Conservation (phyloP, 2,888 invertebrate genomes). For the Hypsopygia costalis region DNA sequence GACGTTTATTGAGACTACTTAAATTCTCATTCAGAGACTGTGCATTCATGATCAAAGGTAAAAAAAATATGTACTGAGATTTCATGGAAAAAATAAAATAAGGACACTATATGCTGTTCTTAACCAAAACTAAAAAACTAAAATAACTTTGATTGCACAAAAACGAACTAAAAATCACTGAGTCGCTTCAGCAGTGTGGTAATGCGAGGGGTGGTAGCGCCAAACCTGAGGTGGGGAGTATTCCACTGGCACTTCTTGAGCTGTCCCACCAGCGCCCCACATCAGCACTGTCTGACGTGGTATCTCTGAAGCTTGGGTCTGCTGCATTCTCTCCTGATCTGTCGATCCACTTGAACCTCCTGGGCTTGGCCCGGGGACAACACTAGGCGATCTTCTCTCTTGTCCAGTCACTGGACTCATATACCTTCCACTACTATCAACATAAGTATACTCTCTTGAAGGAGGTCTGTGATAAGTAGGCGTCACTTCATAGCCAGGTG, state of each 20-base stretch:
- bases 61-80: too few species aligned
- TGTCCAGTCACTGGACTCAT: constrained; percentile 83
- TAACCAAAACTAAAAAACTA: constrained; percentile 7
- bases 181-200: constrained; percentile 76
- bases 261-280: constrained; percentile 87
- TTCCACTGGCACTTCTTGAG: constrained; percentile 68
- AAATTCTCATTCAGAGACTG: too few species aligned
- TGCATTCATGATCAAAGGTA: too few species aligned
- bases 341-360: constrained; percentile 66
- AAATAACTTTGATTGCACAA: constrained; percentile 14
- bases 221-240: constrained; percentile 77
- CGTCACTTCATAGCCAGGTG: constrained; percentile 79
- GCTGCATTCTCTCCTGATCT: constrained; percentile 64
- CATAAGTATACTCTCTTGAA: constrained; percentile 79
- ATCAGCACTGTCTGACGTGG: constrained; percentile 95
- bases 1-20: too few species aligned
- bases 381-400: constrained; percentile 83
- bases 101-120: neutral
- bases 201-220: constrained; percentile 73
- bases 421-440: constrained; percentile 78
- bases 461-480: constrained; percentile 84
- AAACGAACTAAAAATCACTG: constrained; percentile 52
- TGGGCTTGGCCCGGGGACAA: constrained; percentile 72
- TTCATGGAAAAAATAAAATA: too few species aligned
- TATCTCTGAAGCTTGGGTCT: constrained; percentile 74